Evolutionary conservation across 2,113 vertebrate species (phyloP).

Genomic region (Poeciliopsis prolifica): DNA sequence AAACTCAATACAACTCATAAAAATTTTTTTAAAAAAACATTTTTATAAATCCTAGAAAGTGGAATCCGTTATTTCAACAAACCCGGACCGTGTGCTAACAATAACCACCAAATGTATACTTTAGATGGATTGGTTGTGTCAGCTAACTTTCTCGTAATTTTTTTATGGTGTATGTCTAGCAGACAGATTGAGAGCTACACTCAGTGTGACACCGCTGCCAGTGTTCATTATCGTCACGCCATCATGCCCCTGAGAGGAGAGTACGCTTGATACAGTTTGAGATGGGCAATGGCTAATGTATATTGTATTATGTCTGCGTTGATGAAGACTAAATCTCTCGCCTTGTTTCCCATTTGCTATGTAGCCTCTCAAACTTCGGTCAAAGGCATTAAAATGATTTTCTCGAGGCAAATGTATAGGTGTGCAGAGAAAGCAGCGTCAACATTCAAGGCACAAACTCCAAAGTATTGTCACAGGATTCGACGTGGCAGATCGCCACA

Average conservation of each 20-base stretch:
- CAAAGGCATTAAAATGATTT: constrained; percentile 6
- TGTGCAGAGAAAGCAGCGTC: background rate
- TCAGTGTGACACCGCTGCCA: constrained; percentile 46
- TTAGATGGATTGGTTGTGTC: background rate
- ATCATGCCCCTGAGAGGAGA: constrained; percentile 17
- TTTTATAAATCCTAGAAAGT: no score
- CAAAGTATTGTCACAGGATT: background rate
- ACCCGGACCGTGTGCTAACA: background rate
- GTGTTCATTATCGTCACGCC: constrained; percentile 26
- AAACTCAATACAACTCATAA: background rate
- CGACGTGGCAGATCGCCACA: background rate
- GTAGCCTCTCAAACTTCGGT: constrained; percentile 5
- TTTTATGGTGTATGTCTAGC: constrained; percentile 26
- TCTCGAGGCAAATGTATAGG: background rate
- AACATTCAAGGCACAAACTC: background rate
- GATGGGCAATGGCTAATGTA: constrained; percentile 8
- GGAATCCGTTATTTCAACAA: background rate
- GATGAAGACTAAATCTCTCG: background rate
- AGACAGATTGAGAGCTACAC: constrained; percentile 23
- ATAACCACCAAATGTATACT: background rate
- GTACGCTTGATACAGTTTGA: constrained; percentile 27
- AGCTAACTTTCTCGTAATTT: constrained; percentile 31
- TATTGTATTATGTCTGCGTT: constrained; percentile 9
- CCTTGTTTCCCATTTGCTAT: background rate
- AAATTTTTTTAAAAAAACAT: background rate